Percentiles rank a stretch among this genome's conserved stretches.
phyloP scores from a whole-genome alignment of 2,888 invertebrate species.

The Monoplex corrugatus region DNA sequence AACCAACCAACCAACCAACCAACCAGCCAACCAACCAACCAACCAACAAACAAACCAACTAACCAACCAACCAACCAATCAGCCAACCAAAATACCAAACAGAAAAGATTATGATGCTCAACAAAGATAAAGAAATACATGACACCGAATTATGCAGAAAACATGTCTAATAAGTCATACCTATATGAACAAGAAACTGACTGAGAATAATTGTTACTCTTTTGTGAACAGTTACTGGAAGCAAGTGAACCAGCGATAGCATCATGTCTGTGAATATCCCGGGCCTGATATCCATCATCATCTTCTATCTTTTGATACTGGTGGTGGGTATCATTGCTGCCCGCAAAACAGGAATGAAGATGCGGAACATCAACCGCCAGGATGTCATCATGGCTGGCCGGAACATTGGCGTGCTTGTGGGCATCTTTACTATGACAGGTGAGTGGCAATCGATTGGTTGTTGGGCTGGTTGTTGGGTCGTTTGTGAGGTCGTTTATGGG shows the following conservation, averaged over 20 bases:
- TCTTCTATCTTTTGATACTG: slow-evolving; percentile 98
- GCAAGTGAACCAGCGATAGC: not conserved
- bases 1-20: too few species aligned
- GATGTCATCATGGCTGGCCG: slow-evolving; percentile 99
- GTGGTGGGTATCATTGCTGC: slow-evolving; percentile 98
- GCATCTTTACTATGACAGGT: slow-evolving; percentile 99
- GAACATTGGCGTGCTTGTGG: slow-evolving; percentile 96
- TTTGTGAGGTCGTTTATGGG: not conserved
- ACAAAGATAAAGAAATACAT: too few species aligned
- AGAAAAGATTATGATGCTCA: too few species aligned
- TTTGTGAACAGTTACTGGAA: not conserved
- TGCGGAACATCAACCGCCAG: slow-evolving; percentile 85
- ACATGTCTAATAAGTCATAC: too few species aligned
- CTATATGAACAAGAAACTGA: not conserved
- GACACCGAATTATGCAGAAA: too few species aligned
- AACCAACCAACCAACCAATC: too few species aligned
- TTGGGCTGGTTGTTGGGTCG: not conserved
- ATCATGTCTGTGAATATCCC: slow-evolving; percentile 85
- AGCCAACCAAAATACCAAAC: too few species aligned
- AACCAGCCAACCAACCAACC: too few species aligned
- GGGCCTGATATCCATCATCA: slow-evolving; percentile 95
- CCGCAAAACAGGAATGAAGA: slow-evolving; percentile 88
- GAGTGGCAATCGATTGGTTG: slow-evolving; percentile 47
- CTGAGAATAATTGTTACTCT: not conserved
- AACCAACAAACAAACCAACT: too few species aligned